Conservation (phyloP, 2,888 invertebrate genomes). For the Lasius platythorax region DNA sequence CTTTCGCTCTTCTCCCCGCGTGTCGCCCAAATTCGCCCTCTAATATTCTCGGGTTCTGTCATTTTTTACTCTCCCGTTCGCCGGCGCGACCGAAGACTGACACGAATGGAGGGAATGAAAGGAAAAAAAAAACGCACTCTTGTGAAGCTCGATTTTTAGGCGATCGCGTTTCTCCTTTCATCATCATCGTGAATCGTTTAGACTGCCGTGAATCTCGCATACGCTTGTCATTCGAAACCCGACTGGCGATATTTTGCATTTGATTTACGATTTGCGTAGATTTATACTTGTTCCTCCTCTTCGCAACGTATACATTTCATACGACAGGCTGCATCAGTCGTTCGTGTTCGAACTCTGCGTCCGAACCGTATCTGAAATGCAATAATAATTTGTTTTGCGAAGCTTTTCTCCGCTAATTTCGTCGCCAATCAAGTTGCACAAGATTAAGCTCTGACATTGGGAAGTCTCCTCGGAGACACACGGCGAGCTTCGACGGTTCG, state of each 20-base stretch:
- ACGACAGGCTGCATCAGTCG: background rate
- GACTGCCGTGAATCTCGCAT: background rate
- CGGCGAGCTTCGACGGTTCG: slow-evolving; percentile 56
- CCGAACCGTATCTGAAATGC: background rate
- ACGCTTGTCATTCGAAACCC: background rate
- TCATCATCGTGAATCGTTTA: background rate
- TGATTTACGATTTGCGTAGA: background rate
- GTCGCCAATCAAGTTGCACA: background rate
- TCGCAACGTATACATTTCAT: background rate
- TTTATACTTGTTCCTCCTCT: background rate
- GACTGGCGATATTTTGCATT: background rate
- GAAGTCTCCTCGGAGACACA: slow-evolving; percentile 43
- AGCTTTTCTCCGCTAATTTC: background rate
- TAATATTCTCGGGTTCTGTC: slow-evolving; percentile 39
- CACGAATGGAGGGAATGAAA: background rate
- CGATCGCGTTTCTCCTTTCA: background rate
- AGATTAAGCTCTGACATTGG: slow-evolving; percentile 9
- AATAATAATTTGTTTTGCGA: background rate
- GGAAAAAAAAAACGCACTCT: background rate
- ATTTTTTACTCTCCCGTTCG: background rate
- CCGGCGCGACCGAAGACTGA: background rate
- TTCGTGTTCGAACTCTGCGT: background rate
- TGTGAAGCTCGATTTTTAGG: slow-evolving; percentile 22
- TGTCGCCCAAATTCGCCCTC: slow-evolving; percentile 5
- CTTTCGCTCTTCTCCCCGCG: slow-evolving; percentile 3